Conservation (phyloP, 2,888 invertebrate species). For the Eupithecia exiguata region DNA sequence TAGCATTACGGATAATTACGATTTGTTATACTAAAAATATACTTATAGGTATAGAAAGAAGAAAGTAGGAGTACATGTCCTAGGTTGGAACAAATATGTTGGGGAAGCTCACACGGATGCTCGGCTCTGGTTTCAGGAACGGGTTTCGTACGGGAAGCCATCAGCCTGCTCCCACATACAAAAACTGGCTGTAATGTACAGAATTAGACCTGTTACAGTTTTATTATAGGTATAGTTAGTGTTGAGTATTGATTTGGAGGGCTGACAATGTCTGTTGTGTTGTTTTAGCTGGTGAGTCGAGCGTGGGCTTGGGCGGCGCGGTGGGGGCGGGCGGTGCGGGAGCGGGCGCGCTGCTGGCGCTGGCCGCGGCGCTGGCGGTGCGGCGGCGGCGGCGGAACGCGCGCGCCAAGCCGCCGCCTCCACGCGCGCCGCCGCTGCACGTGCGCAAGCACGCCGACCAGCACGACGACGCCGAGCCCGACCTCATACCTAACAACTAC, state of each 20-base stretch:
- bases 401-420: conserved; percentile 45
- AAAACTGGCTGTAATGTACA: no score
- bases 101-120: no score
- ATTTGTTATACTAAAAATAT: no score
- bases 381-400: conserved; percentile 50
- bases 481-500: conserved; percentile 78
- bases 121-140: no score
- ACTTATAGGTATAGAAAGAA: no score
- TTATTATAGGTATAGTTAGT: no score
- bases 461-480: conserved; percentile 76
- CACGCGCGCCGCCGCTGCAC: conserved; percentile 35
- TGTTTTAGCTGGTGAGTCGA: conserved; percentile 64
- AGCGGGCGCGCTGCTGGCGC: conserved; percentile 60
- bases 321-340: conserved; percentile 65
- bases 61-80: no score
- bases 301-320: conserved; percentile 66
- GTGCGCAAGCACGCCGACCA: conserved; percentile 52
- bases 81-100: no score
- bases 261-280: conserved; percentile 22
- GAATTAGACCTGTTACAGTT: no score
- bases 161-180: no score
- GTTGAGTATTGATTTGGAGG: neutral
- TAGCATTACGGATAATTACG: no score
- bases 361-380: conserved; percentile 56
- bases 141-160: no score